These are phyloP conservation scores for Drosophila prolongata DNA, from an alignment of 2,888 invertebrate species.

Conservation along the genomic window DNA sequence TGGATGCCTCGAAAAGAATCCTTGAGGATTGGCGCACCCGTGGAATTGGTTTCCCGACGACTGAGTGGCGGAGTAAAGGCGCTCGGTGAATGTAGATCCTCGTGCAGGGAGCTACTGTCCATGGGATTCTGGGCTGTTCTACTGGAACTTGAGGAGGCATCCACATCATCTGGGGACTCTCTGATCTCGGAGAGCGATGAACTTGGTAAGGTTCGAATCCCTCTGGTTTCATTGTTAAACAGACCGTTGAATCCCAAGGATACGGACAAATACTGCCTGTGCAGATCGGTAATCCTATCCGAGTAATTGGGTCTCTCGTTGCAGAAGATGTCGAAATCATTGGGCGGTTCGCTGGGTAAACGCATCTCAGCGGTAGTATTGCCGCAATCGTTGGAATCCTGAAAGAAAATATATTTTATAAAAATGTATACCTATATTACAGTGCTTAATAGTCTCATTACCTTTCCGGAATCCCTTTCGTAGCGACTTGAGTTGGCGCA, in stretches of 20 bases:
- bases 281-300: constrained; percentile 83
- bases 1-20: constrained; percentile 52
- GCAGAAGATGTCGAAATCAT: constrained; percentile 69
- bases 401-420: not conserved
- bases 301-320: constrained; percentile 79
- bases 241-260: constrained; percentile 83
- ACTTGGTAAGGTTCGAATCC: constrained; percentile 23
- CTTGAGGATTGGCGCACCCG: not conserved
- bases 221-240: constrained; percentile 65
- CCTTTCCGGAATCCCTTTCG: constrained; percentile 68
- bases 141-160: constrained; percentile 49
- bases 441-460: constrained; percentile 15
- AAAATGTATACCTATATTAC: not conserved
- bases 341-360: constrained; percentile 48
- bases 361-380: constrained; percentile 38
- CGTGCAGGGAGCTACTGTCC: constrained; percentile 51
- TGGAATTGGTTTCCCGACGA: constrained; percentile 10
- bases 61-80: constrained; percentile 72
- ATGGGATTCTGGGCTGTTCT: constrained; percentile 41
- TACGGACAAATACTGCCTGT: constrained; percentile 83
- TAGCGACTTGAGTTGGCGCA: constrained; percentile 70
- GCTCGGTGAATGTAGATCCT: constrained; percentile 76
- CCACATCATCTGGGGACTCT: constrained; percentile 29
- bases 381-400: constrained; percentile 61
- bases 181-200: constrained; percentile 24